Conservation (phyloP, 2,113 vertebrate species). For the Elephantulus edwardii region DNA sequence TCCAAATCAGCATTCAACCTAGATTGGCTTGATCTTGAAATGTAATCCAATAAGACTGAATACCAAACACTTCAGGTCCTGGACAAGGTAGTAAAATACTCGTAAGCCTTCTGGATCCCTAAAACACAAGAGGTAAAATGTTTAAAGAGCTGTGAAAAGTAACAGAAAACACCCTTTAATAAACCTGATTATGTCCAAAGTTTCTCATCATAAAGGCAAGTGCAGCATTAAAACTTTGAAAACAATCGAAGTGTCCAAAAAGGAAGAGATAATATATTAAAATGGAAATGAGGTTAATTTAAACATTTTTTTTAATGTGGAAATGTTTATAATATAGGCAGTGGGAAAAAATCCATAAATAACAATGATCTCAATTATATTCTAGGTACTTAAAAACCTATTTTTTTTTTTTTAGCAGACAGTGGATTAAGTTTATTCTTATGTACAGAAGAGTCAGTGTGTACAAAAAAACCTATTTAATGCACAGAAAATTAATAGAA, state of each 20-base stretch:
- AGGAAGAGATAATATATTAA: constrained; percentile 35
- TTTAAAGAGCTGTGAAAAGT: constrained; percentile 36
- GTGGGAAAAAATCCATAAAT: not conserved
- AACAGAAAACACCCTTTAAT: not conserved
- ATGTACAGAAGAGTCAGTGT: too few relatives aligned
- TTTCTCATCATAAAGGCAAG: constrained; percentile 1
- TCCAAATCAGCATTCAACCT: constrained; percentile 78
- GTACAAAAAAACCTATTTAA: not conserved
- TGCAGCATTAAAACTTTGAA: constrained; percentile 21
- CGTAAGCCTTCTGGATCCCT: constrained; percentile 98
- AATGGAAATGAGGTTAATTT: constrained; percentile 20
- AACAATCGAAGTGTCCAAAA: not conserved
- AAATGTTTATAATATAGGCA: constrained; percentile 18
- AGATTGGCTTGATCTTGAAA: constrained; percentile 99
- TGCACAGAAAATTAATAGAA: too few relatives aligned
- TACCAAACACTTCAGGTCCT: constrained; percentile 98
- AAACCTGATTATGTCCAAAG: not conserved
- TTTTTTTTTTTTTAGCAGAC: too few relatives aligned
- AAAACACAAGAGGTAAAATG: constrained; percentile 64
- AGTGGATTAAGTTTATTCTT: too few relatives aligned
- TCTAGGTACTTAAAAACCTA: too few relatives aligned
- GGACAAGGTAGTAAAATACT: constrained; percentile 99
- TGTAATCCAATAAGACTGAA: constrained; percentile 99
- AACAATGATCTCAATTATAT: too few relatives aligned
- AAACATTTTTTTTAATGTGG: not conserved